Base-by-base conservation (phyloP, 1,140 invertebrate species). In the Papilio aristodemus region DNA sequence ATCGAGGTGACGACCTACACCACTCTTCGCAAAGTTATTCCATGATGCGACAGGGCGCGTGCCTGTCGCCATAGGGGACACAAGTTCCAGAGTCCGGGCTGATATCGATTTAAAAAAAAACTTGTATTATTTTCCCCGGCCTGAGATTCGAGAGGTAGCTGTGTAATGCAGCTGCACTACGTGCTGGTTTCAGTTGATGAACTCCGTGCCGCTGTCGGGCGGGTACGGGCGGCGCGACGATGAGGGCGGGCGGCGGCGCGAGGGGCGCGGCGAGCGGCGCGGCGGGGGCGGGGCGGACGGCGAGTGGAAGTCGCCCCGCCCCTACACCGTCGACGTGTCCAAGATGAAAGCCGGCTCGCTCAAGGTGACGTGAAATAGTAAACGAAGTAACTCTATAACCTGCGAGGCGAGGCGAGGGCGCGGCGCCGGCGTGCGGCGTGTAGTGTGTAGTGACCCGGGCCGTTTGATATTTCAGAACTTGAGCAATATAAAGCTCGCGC, bases 401-500 rank as follows among this genome's bases (percentile, higher is more conserved):
- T n/a, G n/a, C n/a, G n/a, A n/a, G n/a, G n/a, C n/a, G n/a, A n/a
- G n/a, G n/a, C n/a, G n/a, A n/a, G n/a, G n/a, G n/a, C n/a, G n/a
- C n/a, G n/a, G n/a, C n/a, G n/a, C n/a, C n/a, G n/a, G n/a, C n/a
- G n/a, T n/a, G n/a, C n/a, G n/a, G n/a, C n/a, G n/a, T n/a, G n/a
- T n/a, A n/a, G n/a, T n/a, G n/a, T n/a, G n/a, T n/a, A n/a, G n/a
- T n/a, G n/a, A n/a, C n/a, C n/a, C n/a, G n/a, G n/a, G n/a, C n/a
- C n/a, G n/a, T n/a, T n/a, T n/a, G n/a, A n/a, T 32, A 32, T 46
- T 22, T 76, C 77, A 89, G 86, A 89, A 83, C 73, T 72, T 90
- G 43, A 84, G 46, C 41, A 86, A 71, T 69, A 86, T 89, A 19
- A 90, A 87, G 75, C 68, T 90, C 68, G 88, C 83, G 43, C 88